Base-by-base conservation (phyloP, 2,797 vertebrate genomes). In the Dipus sagitta region DNA sequence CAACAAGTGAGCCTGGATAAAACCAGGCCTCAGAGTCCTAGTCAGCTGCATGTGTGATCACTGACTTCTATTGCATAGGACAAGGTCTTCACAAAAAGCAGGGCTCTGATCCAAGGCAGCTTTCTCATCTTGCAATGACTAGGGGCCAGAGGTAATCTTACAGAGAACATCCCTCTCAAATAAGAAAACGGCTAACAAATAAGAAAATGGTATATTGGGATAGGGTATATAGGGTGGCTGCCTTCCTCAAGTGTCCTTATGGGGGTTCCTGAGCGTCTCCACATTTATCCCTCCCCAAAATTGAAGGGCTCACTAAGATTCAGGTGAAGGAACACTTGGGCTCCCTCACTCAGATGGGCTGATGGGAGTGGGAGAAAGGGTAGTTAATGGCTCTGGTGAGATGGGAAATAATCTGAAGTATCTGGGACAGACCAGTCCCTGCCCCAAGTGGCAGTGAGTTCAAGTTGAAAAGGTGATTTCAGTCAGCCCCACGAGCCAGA, bases 51-150 rank as follows among this genome's bases (percentile, higher is more conserved):
- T 38, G 64, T 68, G 79, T 83, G 81, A 75, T 62, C 72, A n/a
- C 71, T 82, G 70, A 62, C 32, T 54, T 68, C 92, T 67, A 30
- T 17, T 0, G 2, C 3, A 32, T 32, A 30, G 60, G 86, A 47
- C 18, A 67, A 86, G 78, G 64, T 68, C 80, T 52, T 86, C 72
- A 60, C 68, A 60, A 86, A 88, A 74, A 26, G 74, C 76, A 93
- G 87, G 52, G 32, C 42, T 42, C 62, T 54, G 52, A 84, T 6
- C 65, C 26, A 77, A n/a, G 30, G 64, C 20, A 71, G 54, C 64
- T 17, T 93, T 84, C 77, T 83, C 88, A 81, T n/a, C 71, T 80
- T 30, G 71, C 13, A 34, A 81, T 28, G 71, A 81, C 38, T 26
- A 24, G 47, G 89, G 80, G 60, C 74, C 76, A 74, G 8, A 76